Conservation (phyloP, 2,888 invertebrate genomes). For the Drosophila lacicola region DNA sequence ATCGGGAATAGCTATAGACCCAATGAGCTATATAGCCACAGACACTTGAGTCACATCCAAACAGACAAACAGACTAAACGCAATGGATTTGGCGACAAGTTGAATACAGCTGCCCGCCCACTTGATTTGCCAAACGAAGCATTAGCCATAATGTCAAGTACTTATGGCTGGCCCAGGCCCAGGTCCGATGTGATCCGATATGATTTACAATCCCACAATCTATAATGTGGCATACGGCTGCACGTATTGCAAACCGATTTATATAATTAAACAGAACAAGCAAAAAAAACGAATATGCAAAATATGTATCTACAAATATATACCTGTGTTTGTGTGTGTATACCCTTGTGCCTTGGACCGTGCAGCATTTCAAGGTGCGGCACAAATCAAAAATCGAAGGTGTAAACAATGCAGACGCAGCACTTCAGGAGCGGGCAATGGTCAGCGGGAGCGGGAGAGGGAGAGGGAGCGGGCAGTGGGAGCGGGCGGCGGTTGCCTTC, state of each 20-base stretch:
- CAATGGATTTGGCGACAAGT: conserved; percentile 28
- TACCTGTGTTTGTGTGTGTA: conserved; percentile 2
- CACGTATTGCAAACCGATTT: conserved; percentile 48
- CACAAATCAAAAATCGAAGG: conserved; percentile 76
- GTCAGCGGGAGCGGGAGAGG: not conserved
- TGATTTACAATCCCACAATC: conserved; percentile 12
- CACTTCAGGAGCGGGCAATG: not conserved
- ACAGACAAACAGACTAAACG: not conserved
- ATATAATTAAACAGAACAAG: conserved; percentile 39
- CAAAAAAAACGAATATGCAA: conserved; percentile 13
- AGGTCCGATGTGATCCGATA: not conserved
- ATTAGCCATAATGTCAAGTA: conserved; percentile 39
- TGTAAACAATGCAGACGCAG: conserved; percentile 69
- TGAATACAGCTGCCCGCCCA: conserved; percentile 42
- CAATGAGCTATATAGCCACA: conserved; percentile 4
- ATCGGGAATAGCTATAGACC: not conserved
- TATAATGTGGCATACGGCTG: conserved; percentile 10
- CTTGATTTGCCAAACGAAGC: conserved; percentile 32
- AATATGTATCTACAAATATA: not conserved
- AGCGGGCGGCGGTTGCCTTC: conserved; percentile 13
- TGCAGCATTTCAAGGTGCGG: conserved; percentile 64
- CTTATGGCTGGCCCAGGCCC: conserved; percentile 1
- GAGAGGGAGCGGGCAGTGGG: not conserved
- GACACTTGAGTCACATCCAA: conserved; percentile 19
- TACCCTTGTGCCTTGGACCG: conserved; percentile 30